Evolutionary conservation across 2,113 vertebrate genomes (phyloP), one percentile per base, ranked within the genome.

Genomic region (Takifugu bimaculatus): DNA sequence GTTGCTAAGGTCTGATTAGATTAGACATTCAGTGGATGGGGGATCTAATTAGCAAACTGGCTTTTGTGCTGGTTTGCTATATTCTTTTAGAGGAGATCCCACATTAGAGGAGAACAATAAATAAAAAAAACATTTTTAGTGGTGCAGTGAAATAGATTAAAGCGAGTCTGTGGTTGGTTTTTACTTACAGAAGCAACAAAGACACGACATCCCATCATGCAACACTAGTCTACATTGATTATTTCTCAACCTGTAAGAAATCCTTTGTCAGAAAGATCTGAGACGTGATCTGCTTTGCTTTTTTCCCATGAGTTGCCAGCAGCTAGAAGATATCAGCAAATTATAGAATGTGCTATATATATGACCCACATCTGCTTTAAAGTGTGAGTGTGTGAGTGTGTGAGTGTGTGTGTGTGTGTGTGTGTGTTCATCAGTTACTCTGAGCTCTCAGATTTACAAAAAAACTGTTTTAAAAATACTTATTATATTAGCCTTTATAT

Each of bases 271-370:
- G 39, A 59, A 62, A 49, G 29, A 29, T 29, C 27, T 50, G 3
- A 4, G 6, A 50, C 28, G 3, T 15, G 0, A 2, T 1, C 50
- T 28, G 3, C 3, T 50, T 39, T 20, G 26, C 6, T 13, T 27
- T 15, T 13, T 11, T 6, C 9, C 7, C 0, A 0, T 3, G 54
- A 12, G 25, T 50, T 53, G 68, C 60, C 52, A 47, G 56, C 48
- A 53, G 57, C 61, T 42, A 25, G 6, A 26, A 53, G 47, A 55
- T 26, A 49, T 75, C 53, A 53, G 47, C 64, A 65, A 57, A 57
- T 7, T 47, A 54, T 26, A 11, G n/a, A 57, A 47, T 14, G 28
- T 20, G 35, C 32, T 49, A 35, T 44, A 49, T 47, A 58, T 50
- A 56, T 61, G 45, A 65, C 20, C 26, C 12, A 25, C 47, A 52